Percentiles rank a stretch among this genome's conserved stretches.
These are phyloP conservation scores for Trogon melanurus DNA, from an alignment of 2,113 vertebrate species.

Conservation along the genomic window DNA sequence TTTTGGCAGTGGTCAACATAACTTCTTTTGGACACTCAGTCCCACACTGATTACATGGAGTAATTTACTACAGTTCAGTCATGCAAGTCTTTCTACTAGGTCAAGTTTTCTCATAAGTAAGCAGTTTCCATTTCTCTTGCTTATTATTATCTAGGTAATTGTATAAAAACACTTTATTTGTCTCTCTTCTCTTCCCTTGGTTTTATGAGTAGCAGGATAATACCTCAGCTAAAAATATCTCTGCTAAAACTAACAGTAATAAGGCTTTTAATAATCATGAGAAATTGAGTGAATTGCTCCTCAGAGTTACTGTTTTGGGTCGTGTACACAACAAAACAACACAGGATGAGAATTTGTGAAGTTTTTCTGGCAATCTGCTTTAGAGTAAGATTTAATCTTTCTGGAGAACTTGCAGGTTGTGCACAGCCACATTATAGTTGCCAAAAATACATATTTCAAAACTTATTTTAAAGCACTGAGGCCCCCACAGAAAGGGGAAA, in stretches of 20 bases:
- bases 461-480: not conserved
- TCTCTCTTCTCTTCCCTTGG: not conserved
- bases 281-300: not conserved
- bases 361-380: not conserved
- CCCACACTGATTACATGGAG: not conserved
- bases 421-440: not conserved
- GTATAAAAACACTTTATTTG: not conserved
- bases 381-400: not conserved
- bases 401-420: constrained; percentile 13
- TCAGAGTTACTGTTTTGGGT: not conserved
- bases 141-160: not conserved
- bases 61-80: not conserved
- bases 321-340: not conserved
- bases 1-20: not conserved
- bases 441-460: constrained; percentile 48
- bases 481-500: constrained; percentile 12
- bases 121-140: not conserved
- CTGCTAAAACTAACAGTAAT: not conserved
- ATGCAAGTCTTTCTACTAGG: not conserved
- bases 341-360: not conserved
- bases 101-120: not conserved
- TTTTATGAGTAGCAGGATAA: not conserved
- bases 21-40: not conserved
- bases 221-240: not conserved
- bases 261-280: not conserved